phyloP scores from a whole-genome alignment of 2,888 invertebrate species.

The Acrobasis repandana region DNA sequence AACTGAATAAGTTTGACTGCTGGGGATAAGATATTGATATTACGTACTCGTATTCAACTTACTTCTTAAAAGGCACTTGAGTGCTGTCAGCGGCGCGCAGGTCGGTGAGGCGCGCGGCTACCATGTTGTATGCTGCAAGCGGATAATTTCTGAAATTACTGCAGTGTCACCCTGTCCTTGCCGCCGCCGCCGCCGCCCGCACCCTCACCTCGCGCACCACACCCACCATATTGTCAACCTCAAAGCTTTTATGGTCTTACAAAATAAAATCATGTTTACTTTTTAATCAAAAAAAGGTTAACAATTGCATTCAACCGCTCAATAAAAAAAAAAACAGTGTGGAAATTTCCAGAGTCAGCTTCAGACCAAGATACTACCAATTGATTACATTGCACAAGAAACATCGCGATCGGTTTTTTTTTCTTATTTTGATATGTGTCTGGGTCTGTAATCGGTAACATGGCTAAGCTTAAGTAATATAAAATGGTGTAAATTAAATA shows the following conservation, averaged over 20 bases:
- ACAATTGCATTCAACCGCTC: background rate
- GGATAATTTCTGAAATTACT: conserved; percentile 86
- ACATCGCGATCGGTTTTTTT: too few species aligned
- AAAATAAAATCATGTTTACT: background rate
- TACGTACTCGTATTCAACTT: conserved; percentile 73
- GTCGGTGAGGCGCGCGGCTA: conserved; percentile 97
- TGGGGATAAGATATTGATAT: too few species aligned
- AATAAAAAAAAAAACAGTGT: background rate
- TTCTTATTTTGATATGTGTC: too few species aligned
- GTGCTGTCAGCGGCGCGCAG: conserved; percentile 96
- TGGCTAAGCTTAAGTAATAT: too few species aligned
- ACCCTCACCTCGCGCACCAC: conserved; percentile 36
- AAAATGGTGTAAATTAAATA: too few species aligned
- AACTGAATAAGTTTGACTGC: too few species aligned
- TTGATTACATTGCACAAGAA: too few species aligned
- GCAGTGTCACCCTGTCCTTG: conserved; percentile 55
- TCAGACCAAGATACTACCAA: too few species aligned
- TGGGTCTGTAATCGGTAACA: too few species aligned
- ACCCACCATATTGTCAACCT: conserved; percentile 81
- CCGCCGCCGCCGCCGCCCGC: conserved; percentile 41
- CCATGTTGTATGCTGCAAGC: conserved; percentile 98
- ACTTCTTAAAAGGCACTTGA: conserved; percentile 99
- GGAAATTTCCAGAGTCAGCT: too few species aligned
- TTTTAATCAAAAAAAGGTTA: background rate
- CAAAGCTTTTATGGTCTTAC: conserved; percentile 42